These are phyloP conservation scores for Diadromus collaris DNA, from an alignment of 2,888 invertebrate species.

Conservation along the genomic window DNA sequence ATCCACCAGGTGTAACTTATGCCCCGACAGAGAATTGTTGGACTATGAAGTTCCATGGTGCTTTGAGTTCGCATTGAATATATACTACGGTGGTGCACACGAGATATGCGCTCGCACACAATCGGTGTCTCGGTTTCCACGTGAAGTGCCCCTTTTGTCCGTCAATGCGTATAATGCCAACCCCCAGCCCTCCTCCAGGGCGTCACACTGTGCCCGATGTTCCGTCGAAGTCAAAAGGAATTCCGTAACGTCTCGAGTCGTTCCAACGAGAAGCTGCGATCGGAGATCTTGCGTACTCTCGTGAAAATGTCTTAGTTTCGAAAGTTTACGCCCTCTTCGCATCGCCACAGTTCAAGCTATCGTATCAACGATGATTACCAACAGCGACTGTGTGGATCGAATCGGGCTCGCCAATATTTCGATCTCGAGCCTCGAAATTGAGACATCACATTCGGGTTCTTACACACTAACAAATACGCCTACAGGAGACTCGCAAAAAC, in stretches of 20 bases:
- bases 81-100: conserved; percentile 23
- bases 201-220: conserved; percentile 68
- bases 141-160: conserved; percentile 63
- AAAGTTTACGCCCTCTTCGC: not conserved
- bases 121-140: conserved; percentile 51
- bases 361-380: not conserved
- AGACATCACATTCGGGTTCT: conserved; percentile 32
- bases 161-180: conserved; percentile 63
- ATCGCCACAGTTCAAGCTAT: not conserved
- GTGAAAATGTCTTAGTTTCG: conserved; percentile 15
- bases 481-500: conserved; percentile 24
- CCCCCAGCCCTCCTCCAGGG: conserved; percentile 25
- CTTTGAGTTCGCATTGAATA: conserved; percentile 70
- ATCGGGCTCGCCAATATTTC: not conserved
- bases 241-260: conserved; percentile 68
- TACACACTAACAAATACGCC: not conserved
- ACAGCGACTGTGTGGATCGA: not conserved
- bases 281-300: not conserved
- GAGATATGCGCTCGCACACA: conserved; percentile 31
- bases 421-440: conserved; percentile 24
- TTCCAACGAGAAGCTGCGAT: conserved; percentile 38
- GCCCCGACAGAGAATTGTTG: conserved; percentile 60
- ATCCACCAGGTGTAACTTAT: conserved; percentile 74
- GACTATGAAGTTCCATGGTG: conserved; percentile 45
- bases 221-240: conserved; percentile 71